These are phyloP conservation scores for Falco biarmicus DNA, from an alignment of 2,797 vertebrate species.

Conservation along the genomic window DNA sequence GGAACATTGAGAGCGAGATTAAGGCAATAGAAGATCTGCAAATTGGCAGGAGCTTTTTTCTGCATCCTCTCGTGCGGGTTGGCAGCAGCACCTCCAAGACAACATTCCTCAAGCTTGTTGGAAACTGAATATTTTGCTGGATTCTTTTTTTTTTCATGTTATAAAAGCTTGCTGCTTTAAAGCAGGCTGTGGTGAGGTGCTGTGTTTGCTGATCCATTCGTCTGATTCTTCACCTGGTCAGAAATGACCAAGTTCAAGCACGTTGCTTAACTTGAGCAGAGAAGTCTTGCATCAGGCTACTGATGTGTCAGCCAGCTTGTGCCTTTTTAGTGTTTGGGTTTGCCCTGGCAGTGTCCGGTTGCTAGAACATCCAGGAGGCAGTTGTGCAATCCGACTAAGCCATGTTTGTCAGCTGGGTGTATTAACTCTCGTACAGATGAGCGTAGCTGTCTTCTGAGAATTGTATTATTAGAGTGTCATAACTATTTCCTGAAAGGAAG, in stretches of 20 bases:
- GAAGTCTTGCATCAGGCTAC: not conserved
- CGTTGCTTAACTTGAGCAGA: not conserved
- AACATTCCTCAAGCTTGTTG: not conserved
- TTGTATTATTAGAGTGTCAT: accelerated
- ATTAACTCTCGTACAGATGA: not conserved
- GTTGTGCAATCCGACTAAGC: not conserved
- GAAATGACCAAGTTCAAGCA: not conserved
- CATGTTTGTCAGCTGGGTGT: accelerated
- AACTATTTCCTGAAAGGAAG: not conserved
- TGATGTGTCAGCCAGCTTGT: not conserved
- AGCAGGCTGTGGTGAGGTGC: not conserved
- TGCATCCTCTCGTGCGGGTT: not conserved
- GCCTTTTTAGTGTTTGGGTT: not conserved
- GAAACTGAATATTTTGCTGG: not conserved
- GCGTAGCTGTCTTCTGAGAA: not conserved
- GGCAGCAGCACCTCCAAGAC: not conserved
- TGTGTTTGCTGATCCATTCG: accelerated
- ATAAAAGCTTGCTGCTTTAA: not conserved
- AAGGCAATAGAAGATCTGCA: not conserved
- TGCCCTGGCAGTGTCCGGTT: not conserved
- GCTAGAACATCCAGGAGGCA: not conserved
- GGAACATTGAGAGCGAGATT: not conserved
- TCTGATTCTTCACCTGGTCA: not conserved
- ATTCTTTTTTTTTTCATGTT: not conserved
- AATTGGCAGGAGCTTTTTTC: not conserved